Evolutionary conservation across 2,797 vertebrate genomes (phyloP), one percentile per base, ranked within the genome.

Genomic region (Karalla daura): DNA sequence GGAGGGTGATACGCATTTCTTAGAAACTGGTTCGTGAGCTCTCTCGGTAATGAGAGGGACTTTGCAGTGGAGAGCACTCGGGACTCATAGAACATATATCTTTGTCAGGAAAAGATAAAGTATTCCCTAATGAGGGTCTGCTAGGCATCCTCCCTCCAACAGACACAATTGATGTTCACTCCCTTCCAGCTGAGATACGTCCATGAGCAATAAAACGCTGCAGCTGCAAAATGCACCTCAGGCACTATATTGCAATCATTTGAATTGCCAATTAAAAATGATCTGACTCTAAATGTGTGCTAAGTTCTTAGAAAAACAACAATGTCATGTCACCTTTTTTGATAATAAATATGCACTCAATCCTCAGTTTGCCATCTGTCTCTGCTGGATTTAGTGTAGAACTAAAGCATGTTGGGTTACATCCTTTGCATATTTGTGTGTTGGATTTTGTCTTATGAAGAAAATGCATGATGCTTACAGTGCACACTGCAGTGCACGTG

Each of bases 91-190:
- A 27, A 77, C 63, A 72, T 78, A 78, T 21, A 35, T 87, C 81
- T 74, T 74, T 79, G 77, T 83, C 86, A 76, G 24, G 45, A n/a
- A 70, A 84, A 74, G 70, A 81, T 73, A 75, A 81, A 84, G 63
- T 68, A 67, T 71, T 70, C 77, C 68, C 62, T 70, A 83, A 82
- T 83, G 63, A 65, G 51, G 35, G 50, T 80, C 63, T 84, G 76
- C 78, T 51, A 11, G 17, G 64, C 62, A 44, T 83, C 75, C 25
- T 62, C 10, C 23, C 39, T 63, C 59, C 30, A 63, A 63, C 49
- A 63, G n/a, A 78, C 39, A 85, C 67, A 84, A 81, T 40, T 80
- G 56, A 81, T 75, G 54, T 62, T 78, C 59, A 33, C 43, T 58
- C 82, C 63, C 70, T 60, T 68, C 62, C 33, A 65, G 36, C 46